These are phyloP conservation scores for Elephantulus edwardii DNA, from an alignment of 2,113 vertebrate genomes.

Conservation along the genomic window DNA sequence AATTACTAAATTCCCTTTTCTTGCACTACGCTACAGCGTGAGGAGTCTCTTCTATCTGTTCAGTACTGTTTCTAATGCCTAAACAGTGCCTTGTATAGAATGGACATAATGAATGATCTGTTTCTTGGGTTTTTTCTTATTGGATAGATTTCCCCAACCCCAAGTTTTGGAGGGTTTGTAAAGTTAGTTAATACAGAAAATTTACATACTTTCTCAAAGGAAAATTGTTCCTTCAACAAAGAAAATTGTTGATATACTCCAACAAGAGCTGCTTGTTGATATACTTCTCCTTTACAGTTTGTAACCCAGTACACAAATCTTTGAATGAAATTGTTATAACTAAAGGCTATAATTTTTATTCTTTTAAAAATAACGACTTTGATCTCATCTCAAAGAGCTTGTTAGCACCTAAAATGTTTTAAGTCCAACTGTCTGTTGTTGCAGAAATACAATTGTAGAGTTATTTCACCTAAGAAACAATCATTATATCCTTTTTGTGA, in stretches of 20 bases:
- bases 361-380: not conserved
- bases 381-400: not conserved
- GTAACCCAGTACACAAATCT: not conserved
- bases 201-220: not conserved
- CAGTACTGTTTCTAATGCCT: constrained; percentile 14
- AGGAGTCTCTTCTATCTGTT: not conserved
- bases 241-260: too few relatives aligned
- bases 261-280: too few relatives aligned
- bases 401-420: constrained; percentile 8
- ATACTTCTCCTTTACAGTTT: not conserved
- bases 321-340: constrained; percentile 17
- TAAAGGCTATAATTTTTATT: not conserved
- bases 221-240: too few relatives aligned
- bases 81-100: constrained; percentile 2
- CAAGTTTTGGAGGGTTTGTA: not conserved
- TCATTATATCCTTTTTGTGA: constrained; percentile 7
- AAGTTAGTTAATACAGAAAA: constrained; percentile 5
- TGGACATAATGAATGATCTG: not conserved
- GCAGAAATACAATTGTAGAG: not conserved
- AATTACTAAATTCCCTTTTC: not conserved
- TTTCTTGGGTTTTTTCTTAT: not conserved
- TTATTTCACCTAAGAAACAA: not conserved
- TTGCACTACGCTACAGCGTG: not conserved
- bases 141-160: not conserved
- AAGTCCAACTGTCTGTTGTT: not conserved